A percentile compares a stretch with the other conserved stretches of the same genome.
phyloP scores from a whole-genome alignment of 2,888 invertebrate genomes.

The Aleiodes testaceus region DNA sequence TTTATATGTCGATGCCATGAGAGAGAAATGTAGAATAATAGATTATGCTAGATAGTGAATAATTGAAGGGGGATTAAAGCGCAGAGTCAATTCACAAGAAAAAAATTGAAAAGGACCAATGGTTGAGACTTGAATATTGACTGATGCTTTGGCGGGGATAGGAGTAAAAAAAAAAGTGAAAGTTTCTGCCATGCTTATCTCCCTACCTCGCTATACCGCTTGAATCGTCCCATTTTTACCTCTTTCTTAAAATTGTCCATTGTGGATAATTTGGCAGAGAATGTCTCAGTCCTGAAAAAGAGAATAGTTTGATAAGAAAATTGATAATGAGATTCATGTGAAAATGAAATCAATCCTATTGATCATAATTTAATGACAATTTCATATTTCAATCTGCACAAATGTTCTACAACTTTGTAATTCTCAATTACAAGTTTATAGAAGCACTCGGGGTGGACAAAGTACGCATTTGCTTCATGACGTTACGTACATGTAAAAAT shows the following conservation, averaged over 20 bases:
- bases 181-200: constrained; percentile 60
- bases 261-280: no score
- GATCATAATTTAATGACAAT: no score
- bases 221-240: constrained; percentile 17
- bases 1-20: constrained; percentile 17
- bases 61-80: constrained; percentile 32
- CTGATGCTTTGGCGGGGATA: constrained; percentile 46
- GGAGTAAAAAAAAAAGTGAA: constrained; percentile 70
- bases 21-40: constrained; percentile 37
- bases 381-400: no score
- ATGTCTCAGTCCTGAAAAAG: no score
- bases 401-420: no score
- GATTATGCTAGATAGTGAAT: constrained; percentile 4
- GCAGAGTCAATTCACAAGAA: constrained; percentile 56
- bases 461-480: constrained; percentile 2
- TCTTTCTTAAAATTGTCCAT: no score
- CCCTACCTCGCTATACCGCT: constrained; percentile 31
- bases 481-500: constrained; percentile 13
- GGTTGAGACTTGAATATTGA: constrained; percentile 44
- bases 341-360: no score
- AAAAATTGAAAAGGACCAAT: constrained; percentile 55
- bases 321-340: no score
- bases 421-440: no score
- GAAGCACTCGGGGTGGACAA: no score
- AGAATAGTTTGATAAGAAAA: no score